Evolutionary conservation across 2,888 invertebrate species (phyloP), one percentile per base, ranked within the genome.

Genomic region (Diogma glabrata): DNA sequence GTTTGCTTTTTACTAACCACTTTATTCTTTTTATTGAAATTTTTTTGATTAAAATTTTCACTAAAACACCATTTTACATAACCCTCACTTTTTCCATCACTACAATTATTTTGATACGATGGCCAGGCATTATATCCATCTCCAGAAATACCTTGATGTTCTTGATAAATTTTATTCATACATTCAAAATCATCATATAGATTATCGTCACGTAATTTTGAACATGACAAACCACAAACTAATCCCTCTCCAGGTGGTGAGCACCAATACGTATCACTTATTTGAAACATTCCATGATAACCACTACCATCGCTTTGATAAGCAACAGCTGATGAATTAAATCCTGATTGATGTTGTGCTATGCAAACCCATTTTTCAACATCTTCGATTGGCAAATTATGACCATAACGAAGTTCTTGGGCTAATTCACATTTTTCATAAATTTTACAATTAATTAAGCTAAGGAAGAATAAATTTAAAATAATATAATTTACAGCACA

Each of bases 81-180:
- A 53, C 74, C 73, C 40, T 75, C 72, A 24, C 75, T 58, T 12
- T 70, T 69, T 36, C 69, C 65, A 22, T 43, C 20, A 49, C 72
- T 73, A 60, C 84, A 84, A 60, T 79, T 72, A 1, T 72, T 71
- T 1, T 75, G 72, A 61, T 84, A 86, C 2, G 83, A 84, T 0
- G 78, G 76, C 85, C 85, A 86, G 1, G 86, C 85, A 28, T 75
- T 74, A 63, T 83, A 86, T 1, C 86, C 86, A 62, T 85, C 73
- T 1, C 85, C 84, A 8, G 79, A 78, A 2, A 84, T 65, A 2
- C 76, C 66, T 19, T 78, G 75, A 62, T 84, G 84, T 59, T 84
- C 82, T 14, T 43, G 20, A 43, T 43, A 43, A 22, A 43, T 43
- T 22, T 22, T 20, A n/a, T 75, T 71, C 1, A 82, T 79, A 63